Evolutionary conservation across 2,113 vertebrate genomes (phyloP), one percentile per base, ranked within the genome.

Genomic region (Rhabdomys dilectus): DNA sequence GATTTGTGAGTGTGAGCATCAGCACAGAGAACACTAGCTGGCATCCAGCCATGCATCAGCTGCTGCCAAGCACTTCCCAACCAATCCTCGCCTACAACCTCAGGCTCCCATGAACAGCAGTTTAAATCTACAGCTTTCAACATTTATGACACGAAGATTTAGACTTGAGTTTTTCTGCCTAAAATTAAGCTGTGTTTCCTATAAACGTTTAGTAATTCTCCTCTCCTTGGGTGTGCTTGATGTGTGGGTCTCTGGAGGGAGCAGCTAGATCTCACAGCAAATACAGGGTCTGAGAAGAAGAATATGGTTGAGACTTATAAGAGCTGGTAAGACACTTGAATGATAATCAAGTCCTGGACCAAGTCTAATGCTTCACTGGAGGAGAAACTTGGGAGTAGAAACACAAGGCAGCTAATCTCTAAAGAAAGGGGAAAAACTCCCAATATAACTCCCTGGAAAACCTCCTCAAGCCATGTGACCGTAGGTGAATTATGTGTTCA

Each of bases 41-140:
- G 64, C 53, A 68, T 16, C 75, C 6, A 66, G 5, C 21, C 29
- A 34, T 7, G 34, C 31, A 64, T 93, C 16, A 82, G 48, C 39
- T 76, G 87, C 68, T 87, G 53, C 51, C 45, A 88, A 88, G 31
- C 36, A 51, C 5, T 68, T 80, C 56, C 39, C 82, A 91, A 29
- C 80, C 62, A 58, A 82, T 26, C 12, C 72, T 91, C 76, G 53
- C 31, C 29, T 73, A 19, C 87, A n/a, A 86, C 39, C 84, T 78
- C n/a, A 70, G 22, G 81, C 77, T 88, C 53, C 88, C 77, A 58
- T 64, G 60, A 53, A 92, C 51, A 86, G 56, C 21, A 5, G 72
- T 88, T 62, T 68, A 93, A 78, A 78, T 90, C 45, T 66, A 91
- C 84, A 66, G n/a, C 62, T 76, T 90, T 42, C 42, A 88, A 68